Base-by-base conservation (phyloP, 2,113 vertebrate species). In the Phodopus roborovskii region DNA sequence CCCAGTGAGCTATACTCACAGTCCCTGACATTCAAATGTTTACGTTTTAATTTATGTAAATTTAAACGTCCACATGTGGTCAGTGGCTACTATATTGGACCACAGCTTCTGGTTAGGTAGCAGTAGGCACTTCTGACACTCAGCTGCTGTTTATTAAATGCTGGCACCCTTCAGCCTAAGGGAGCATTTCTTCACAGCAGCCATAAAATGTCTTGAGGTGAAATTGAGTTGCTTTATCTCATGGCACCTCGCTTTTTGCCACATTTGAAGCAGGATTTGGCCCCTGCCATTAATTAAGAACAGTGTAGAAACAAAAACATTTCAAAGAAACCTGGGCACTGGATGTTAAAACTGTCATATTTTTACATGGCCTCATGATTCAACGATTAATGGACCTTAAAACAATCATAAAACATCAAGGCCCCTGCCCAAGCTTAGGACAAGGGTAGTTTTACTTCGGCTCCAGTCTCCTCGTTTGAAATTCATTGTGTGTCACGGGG, bases 311-410 rank as follows among this genome's bases (percentile, higher is more conserved):
- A 97, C 96, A 98, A 98, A 99, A 98, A 98, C 97, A 98, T 96
- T 97, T 97, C 97, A 98, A 98, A 98, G 98, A 98, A 98, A 98
- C 98, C 91, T 15, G 39, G 98, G 97, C 92, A 91, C 97, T 97
- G 97, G 97, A 97, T 98, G 98, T 97, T 98, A 98, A 98, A 98
- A 97, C 98, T 98, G 98, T 98, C 98, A 98, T 97, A 98, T 98
- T 70, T 98, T 98, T 96, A 98, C 98, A 98, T 79, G 85, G 98
- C 98, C 98, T 98, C 98, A 98, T 99, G 98, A 99, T 98, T 98
- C 98, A 98, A 98, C 94, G 98, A 99, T 98, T 99, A 99, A 99
- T 98, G 98, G 98, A 97, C 98, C 98, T 98, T 98, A 98, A 98
- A 98, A 98, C 98, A 98, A 98, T 97, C 98, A 98, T 98, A 98